Evolutionary conservation across 2,797 vertebrate genomes (phyloP), one percentile per base, ranked within the genome.

Genomic region (Parambassis ranga): DNA sequence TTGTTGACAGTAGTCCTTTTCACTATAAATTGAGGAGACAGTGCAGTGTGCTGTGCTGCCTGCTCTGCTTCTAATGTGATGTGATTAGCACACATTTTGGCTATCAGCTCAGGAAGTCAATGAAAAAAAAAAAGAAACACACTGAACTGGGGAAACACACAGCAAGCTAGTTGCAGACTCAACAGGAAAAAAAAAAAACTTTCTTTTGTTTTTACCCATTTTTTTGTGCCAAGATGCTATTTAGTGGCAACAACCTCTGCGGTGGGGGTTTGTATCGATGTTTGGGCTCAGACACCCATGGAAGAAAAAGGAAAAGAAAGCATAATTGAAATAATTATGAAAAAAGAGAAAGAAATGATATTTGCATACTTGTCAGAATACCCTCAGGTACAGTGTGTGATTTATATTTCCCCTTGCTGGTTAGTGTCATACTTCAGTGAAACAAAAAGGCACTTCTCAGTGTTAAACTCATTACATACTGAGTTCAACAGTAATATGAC

Each of bases 51-150:
- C 48, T 49, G 61, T 6, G 15, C 43, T n/a, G 41, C 30, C n/a
- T 52, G 15, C 26, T 60, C 5, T 27, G 59, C 51, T 20, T 55
- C 4, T 20, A 43, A 67, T 36, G 44, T 52, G 49, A 23, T 20
- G 5, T 43, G 35, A 60, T 56, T 37, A 60, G 43, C 59, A 57
- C 24, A 38, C 39, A 55, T 33, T 66, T 58, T 38, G 36, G 51
- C 32, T 31, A 65, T 63, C 52, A 46, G 26, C 61, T 52, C 41
- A 42, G 9, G 46, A 22, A 56, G 46, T 57, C 55, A 47, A 32
- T 33, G 49, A 18, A 43, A 31, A 62, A 62, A 35, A 32, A 33
- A 49, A 18, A 43, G 31, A 62, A 62, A 35, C 31, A 3, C 27
- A 18, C 22, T 23, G n/a, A 48, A 46, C 72, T 39, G 22, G n/a